Evolutionary conservation across 2,113 vertebrate species (phyloP).

Genomic region (Prinia subflava): DNA sequence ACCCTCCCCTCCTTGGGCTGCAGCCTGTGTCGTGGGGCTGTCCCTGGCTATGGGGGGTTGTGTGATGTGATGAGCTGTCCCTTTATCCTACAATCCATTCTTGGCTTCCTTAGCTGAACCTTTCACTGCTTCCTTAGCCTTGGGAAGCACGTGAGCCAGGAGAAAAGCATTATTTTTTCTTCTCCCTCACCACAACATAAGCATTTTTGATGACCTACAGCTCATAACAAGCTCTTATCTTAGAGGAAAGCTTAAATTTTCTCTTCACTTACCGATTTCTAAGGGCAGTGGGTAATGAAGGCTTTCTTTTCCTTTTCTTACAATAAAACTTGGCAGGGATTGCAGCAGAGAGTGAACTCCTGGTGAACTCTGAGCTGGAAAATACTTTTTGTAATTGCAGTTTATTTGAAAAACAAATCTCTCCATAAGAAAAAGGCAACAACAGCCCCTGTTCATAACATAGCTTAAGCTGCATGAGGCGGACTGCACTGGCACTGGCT

Average conservation of each 20-base stretch:
- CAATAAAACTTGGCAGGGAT: neutral
- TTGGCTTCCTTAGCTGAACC: neutral
- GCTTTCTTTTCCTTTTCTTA: neutral
- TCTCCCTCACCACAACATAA: neutral
- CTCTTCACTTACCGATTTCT: neutral
- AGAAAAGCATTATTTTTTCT: neutral
- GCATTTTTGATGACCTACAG: neutral
- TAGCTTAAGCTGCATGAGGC: neutral
- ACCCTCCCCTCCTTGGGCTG: neutral
- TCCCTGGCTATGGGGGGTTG: neutral
- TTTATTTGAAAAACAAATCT: neutral
- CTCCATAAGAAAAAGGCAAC: neutral
- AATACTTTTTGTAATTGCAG: neutral
- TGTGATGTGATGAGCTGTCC: neutral
- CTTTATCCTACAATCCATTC: neutral
- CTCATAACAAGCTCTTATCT: neutral
- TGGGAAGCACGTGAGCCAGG: neutral
- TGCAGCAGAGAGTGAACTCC: neutral
- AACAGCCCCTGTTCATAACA: neutral
- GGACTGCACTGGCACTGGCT: rapidly evolving
- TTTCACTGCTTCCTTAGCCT: neutral
- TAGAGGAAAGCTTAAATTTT: neutral
- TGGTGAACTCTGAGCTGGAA: neutral
- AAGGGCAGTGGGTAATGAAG: neutral
- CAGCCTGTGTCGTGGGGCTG: neutral